These are phyloP conservation scores for Thysanoteuthis rhombus DNA, from an alignment of 2,888 invertebrate genomes.

Conservation along the genomic window DNA sequence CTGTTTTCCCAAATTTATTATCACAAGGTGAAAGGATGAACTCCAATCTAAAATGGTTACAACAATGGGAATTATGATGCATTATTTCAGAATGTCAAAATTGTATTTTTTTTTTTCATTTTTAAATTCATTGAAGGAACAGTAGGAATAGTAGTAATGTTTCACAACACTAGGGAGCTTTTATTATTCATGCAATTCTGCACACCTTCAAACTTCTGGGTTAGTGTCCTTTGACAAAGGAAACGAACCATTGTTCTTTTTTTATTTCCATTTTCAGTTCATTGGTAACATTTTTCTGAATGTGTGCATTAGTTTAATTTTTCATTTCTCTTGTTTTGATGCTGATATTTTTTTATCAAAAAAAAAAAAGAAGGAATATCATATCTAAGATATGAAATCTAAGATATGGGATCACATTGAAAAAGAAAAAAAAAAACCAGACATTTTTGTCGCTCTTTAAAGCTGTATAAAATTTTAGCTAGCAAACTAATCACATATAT, in stretches of 20 bases:
- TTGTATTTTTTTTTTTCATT: background rate
- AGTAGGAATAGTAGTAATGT: background rate
- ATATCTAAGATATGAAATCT: background rate
- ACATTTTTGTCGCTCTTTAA: background rate
- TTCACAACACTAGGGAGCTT: background rate
- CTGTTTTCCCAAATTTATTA: conserved; percentile 12
- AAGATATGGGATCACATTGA: conserved; percentile 12
- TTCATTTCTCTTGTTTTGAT: background rate
- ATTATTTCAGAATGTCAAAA: background rate
- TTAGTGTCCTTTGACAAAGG: background rate
- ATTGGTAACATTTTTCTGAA: background rate
- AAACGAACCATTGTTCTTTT: background rate
- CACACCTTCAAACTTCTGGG: background rate
- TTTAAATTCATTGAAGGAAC: background rate
- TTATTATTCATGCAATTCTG: background rate
- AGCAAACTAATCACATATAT: background rate
- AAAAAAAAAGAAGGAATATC: too few relatives aligned
- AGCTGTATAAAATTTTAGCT: background rate
- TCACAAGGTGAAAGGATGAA: background rate
- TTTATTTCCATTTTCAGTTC: background rate
- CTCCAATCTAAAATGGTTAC: background rate
- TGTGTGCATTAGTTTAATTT: background rate
- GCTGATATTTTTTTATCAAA: too few relatives aligned
- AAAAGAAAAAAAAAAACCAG: background rate
- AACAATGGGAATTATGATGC: background rate